Base-by-base conservation (phyloP, 2,113 vertebrate genomes). In the Poeciliopsis prolifica region DNA sequence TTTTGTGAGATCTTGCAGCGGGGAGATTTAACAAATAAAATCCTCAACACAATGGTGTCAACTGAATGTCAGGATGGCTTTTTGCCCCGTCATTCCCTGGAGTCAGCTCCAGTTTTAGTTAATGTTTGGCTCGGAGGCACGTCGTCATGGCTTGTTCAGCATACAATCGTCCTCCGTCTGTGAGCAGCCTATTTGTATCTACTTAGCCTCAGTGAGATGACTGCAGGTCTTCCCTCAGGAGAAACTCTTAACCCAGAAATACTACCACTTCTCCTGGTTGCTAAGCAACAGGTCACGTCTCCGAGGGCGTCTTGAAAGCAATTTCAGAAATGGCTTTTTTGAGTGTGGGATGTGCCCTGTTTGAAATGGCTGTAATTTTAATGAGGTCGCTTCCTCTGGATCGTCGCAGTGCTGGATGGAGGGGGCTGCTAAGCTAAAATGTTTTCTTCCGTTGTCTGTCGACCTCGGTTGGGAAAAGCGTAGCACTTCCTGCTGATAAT, bases 201-300 rank as follows among this genome's bases (percentile, higher is more conserved):
- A 37, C 40, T 80, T 87, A 79, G 61, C 65, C 68, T 74, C 65
- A 4, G 44, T 86, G 73, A 87, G 33, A 78, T 82, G 62, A 35
- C 68, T 3, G 15, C 35, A 48, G 64, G 63, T 73, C 42, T 61
- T 60, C 42, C 77, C 65, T 89, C 42, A 42, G 71, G 65, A 86
- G 75, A 65, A 65, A 80, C 75, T 60, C 88, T 82, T 82, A 87
- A 85, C 85, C 86, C 77, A 81, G 84, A 75, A 88, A 86, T 79
- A 81, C 81, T 83, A 83, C 74, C 86, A 85, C 71, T 82, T 79
- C 85, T 51, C 69, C 63, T 22, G 54, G 92, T 92, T 93, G 90
- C 93, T 87, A 87, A 77, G 92, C 91, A 93, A 92, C 92, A 70
- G 80, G 86, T 89, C 79, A 77, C 26, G 68, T 89, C 78, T 90